phyloP scores from a whole-genome alignment of 2,888 invertebrate species.

The Megastigmus dorsalis region DNA sequence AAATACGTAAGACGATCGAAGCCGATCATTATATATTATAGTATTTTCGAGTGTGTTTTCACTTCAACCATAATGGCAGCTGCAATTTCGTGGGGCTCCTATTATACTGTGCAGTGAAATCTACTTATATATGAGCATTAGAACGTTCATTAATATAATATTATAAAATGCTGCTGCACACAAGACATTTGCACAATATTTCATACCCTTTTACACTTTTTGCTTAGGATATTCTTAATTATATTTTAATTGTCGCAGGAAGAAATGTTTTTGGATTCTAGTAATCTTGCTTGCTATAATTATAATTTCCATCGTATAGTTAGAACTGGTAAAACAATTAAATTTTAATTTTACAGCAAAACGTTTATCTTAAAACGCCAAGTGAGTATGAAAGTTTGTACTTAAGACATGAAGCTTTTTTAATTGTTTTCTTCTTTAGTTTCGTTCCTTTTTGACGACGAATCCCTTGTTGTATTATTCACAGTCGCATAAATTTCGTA shows the following conservation, averaged over 20 bases:
- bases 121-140: neutral
- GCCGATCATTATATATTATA: slow-evolving; percentile 33
- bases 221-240: neutral
- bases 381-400: neutral
- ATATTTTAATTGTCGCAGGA: slow-evolving; percentile 4
- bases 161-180: neutral
- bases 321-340: neutral
- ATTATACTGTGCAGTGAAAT: neutral
- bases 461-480: neutral
- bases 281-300: neutral
- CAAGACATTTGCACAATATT: neutral
- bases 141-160: slow-evolving; percentile 24
- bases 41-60: neutral
- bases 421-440: slow-evolving; percentile 10
- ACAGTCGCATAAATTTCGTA: neutral
- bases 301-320: neutral
- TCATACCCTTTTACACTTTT: neutral
- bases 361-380: neutral
- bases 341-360: neutral
- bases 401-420: slow-evolving; percentile 9
- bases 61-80: slow-evolving; percentile 4
- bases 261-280: neutral
- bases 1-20: slow-evolving; percentile 8
- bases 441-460: neutral
- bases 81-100: neutral